phyloP scores from a whole-genome alignment of 2,113 vertebrate species.

The Ciconia maguari region DNA sequence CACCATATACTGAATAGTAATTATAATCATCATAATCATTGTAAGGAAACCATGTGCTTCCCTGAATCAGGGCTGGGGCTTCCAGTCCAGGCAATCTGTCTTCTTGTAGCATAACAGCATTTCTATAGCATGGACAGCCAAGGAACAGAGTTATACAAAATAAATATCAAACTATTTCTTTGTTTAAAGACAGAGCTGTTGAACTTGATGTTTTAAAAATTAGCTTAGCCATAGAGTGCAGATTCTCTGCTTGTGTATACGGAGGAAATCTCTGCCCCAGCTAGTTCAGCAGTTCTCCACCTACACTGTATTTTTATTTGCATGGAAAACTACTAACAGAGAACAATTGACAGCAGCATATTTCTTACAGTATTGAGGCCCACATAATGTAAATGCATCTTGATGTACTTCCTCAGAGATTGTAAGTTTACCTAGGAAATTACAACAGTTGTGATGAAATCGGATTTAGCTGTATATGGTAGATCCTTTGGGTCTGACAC shows the following conservation, averaged over 20 bases:
- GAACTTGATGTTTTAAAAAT: not conserved
- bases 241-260: not conserved
- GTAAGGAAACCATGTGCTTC: conserved; percentile 55
- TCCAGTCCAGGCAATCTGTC: conserved; percentile 28
- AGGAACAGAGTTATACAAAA: not conserved
- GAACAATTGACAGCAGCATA: not conserved
- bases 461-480: not conserved
- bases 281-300: not conserved
- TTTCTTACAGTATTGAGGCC: not conserved
- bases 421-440: not conserved
- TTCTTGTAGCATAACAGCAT: not conserved
- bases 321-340: not conserved
- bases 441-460: conserved; percentile 46
- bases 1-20: conserved; percentile 18
- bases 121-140: not conserved
- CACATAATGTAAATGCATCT: not conserved
- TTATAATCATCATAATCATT: not conserved
- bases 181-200: conserved; percentile 1
- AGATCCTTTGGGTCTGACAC: not conserved
- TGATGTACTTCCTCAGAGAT: conserved; percentile 23
- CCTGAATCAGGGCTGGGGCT: conserved; percentile 29
- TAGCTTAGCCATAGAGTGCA: not conserved
- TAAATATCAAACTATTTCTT: not conserved
- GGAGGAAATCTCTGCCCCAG: not conserved
- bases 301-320: not conserved